Conservation (phyloP, 1,140 invertebrate genomes). For the Lasioglossum albipes region DNA sequence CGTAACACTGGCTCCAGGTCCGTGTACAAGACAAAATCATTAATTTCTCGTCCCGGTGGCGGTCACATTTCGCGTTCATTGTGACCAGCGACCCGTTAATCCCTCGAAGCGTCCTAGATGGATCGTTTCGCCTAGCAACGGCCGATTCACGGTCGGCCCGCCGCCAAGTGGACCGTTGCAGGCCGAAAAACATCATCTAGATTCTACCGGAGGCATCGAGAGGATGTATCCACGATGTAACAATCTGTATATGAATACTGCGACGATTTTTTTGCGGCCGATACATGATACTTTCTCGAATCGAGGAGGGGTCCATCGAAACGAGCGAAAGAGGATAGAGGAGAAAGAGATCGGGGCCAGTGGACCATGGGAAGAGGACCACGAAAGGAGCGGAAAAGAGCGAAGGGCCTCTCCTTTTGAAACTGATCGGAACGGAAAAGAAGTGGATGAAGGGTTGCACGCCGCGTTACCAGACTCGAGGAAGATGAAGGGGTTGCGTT, state of each 20-base stretch:
- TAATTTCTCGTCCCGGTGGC: background rate
- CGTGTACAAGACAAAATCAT: background rate
- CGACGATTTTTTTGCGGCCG: conserved; percentile 55
- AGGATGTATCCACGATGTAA: conserved; percentile 56
- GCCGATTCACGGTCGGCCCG: conserved; percentile 37
- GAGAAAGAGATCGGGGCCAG: conserved; percentile 55
- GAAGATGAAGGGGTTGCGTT: conserved; percentile 61
- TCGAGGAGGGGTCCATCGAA: conserved; percentile 11
- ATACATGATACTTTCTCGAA: conserved; percentile 66
- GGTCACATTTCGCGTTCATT: background rate
- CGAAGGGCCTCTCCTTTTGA: conserved; percentile 48
- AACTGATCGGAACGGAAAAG: conserved; percentile 65
- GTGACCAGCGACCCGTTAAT: conserved; percentile 33
- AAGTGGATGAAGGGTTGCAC: conserved; percentile 39
- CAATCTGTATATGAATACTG: conserved; percentile 62
- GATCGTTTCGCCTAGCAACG: conserved; percentile 26
- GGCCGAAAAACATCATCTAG: conserved; percentile 8
- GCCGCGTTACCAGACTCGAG: conserved; percentile 58
- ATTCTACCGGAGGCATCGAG: conserved; percentile 11
- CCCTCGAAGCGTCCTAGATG: conserved; percentile 31
- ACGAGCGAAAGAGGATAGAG: background rate
- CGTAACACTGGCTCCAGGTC: too few relatives aligned
- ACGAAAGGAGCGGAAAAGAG: conserved; percentile 33
- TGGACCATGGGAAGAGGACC: conserved; percentile 58
- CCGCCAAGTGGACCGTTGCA: conserved; percentile 11